Conservation (phyloP, 2,113 vertebrate species). For the Phaethon lepturus region DNA sequence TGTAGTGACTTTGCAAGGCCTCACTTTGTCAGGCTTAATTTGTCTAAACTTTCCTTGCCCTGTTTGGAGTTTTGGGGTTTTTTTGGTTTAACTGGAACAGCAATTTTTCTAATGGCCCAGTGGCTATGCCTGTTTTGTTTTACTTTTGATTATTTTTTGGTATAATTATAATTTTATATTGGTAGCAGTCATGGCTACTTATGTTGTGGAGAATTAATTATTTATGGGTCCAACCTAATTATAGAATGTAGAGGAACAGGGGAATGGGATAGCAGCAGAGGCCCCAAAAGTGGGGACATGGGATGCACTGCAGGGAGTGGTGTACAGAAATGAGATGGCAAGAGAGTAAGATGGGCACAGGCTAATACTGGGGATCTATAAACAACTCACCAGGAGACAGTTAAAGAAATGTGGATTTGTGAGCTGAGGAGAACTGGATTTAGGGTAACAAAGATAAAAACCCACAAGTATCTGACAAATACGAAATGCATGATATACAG, state of each 20-base stretch:
- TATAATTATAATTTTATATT: not conserved
- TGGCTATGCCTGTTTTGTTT: not conserved
- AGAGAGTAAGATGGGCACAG: not conserved
- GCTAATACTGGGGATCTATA: not conserved
- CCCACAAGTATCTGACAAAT: not conserved
- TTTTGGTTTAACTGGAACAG: not conserved
- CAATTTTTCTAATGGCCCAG: not conserved
- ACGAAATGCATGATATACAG: not conserved
- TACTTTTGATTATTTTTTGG: not conserved
- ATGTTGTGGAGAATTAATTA: not conserved
- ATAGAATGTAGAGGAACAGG: not conserved
- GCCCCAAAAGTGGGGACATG: not conserved
- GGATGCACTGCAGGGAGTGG: not conserved
- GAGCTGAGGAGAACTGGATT: not conserved
- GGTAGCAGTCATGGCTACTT: not conserved
- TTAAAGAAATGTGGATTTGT: not conserved
- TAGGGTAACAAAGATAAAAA: not conserved
- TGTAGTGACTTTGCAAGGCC: not conserved
- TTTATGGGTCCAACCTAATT: not conserved
- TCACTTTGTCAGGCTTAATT: not conserved
- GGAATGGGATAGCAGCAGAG: not conserved
- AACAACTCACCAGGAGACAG: not conserved
- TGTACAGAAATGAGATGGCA: not conserved
- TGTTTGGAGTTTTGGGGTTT: not conserved
- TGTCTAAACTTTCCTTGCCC: not conserved